These are phyloP conservation scores for Glomeris maerens DNA, from an alignment of 1,140 invertebrate species.

Conservation along the genomic window DNA sequence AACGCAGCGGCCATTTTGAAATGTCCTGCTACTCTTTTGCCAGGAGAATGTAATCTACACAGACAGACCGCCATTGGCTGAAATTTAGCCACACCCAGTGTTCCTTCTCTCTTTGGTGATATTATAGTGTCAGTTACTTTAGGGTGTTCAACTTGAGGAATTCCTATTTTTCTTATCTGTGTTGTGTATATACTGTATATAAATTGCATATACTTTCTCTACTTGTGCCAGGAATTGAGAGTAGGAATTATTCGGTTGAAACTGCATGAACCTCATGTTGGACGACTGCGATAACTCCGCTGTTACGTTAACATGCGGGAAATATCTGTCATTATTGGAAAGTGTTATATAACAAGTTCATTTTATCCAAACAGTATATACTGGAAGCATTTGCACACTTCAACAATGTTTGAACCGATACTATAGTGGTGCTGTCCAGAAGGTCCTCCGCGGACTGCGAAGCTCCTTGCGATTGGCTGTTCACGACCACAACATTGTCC, in stretches of 20 bases:
- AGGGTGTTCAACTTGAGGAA: no score
- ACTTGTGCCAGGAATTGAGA: conserved; percentile 6
- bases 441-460: conserved; percentile 88
- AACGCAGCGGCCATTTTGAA: no score
- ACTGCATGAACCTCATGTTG: conserved; percentile 53
- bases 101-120: no score
- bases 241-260: conserved; percentile 10
- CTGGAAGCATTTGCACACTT: conserved; percentile 47
- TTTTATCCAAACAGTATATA: no score
- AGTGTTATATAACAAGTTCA: no score
- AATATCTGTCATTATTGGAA: conserved; percentile 60
- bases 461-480: conserved; percentile 82
- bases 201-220: conserved; percentile 7
- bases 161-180: no score
- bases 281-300: conserved; percentile 93
- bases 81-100: no score
- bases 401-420: conserved; percentile 96
- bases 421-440: conserved; percentile 94
- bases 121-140: no score
- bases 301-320: conserved; percentile 95
- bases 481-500: conserved; percentile 94
- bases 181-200: no score
- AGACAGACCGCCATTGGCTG: no score
- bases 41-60: no score
- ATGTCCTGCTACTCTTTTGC: no score